phyloP scores from a whole-genome alignment of 2,797 vertebrate genomes.

The Tenualosa ilisha region DNA sequence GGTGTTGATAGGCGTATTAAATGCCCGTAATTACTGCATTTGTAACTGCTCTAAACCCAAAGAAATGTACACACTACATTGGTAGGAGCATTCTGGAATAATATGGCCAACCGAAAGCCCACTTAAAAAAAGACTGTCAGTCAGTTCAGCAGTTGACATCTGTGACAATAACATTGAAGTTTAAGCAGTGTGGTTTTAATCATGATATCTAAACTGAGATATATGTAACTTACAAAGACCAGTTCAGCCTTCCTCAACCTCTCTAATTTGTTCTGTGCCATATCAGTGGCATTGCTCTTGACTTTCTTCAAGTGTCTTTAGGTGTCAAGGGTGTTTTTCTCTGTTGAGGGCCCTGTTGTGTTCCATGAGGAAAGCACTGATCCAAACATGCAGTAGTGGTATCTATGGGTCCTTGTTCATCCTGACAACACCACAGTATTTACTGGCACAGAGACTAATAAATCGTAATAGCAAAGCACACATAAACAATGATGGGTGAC shows the following conservation, averaged over 20 bases:
- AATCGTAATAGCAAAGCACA: constrained; percentile 39
- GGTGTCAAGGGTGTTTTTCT: background rate
- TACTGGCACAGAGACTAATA: constrained; percentile 20
- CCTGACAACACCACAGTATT: background rate
- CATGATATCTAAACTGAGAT: background rate
- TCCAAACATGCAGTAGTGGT: background rate
- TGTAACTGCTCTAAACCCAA: background rate
- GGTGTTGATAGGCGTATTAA: background rate
- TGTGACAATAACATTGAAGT: background rate
- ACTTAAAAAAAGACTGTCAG: background rate
- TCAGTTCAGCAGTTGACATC: background rate
- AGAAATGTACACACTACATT: background rate
- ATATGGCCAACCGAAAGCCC: background rate
- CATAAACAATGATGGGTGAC: constrained; percentile 39
- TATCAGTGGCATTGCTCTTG: background rate
- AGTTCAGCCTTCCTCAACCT: background rate
- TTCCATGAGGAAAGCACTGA: constrained; percentile 1
- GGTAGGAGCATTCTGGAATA: background rate
- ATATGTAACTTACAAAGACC: background rate
- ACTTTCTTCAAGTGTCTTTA: background rate
- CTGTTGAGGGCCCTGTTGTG: background rate
- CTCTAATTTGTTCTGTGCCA: background rate
- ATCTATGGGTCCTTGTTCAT: background rate
- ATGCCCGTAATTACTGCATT: background rate
- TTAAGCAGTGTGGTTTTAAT: background rate